Conservation (phyloP, 2,888 invertebrate species). For the Tetanocera ferruginea region DNA sequence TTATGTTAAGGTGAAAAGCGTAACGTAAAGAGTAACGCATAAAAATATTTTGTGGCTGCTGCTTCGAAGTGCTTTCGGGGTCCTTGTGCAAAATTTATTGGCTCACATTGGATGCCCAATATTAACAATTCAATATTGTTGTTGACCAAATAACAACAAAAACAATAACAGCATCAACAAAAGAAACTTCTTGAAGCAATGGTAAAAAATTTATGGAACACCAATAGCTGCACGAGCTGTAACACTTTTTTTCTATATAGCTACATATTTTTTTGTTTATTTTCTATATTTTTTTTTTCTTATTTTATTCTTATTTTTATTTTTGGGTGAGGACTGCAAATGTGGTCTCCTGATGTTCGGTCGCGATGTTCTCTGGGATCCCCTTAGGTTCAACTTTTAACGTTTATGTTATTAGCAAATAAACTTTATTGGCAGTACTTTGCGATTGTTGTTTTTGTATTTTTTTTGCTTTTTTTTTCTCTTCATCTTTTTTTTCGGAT, state of each 20-base stretch:
- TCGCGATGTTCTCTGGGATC: neutral
- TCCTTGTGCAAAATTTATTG: conserved; percentile 18
- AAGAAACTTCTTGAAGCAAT: neutral
- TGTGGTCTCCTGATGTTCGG: no score
- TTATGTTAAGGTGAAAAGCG: neutral
- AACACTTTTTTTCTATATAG: neutral
- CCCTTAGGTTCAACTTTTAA: neutral
- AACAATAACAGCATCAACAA: neutral
- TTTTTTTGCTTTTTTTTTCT: conserved; percentile 1
- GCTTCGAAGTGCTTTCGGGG: conserved; percentile 9
- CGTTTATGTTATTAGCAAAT: conserved; percentile 20
- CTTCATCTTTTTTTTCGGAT: neutral
- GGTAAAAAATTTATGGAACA: neutral
- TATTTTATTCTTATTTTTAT: neutral
- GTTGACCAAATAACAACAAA: conserved; percentile 6
- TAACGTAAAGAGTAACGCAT: neutral
- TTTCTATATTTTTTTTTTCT: conserved; percentile 8
- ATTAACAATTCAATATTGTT: conserved; percentile 13
- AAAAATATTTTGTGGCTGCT: conserved; percentile 26
- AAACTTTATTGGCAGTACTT: neutral
- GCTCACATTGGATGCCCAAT: neutral
- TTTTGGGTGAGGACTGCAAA: no score
- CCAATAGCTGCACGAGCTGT: neutral
- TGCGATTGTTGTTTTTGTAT: conserved; percentile 11
- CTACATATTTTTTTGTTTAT: neutral